These are phyloP conservation scores for Larimichthys polyactis DNA, from an alignment of 2,113 vertebrate species.

Conservation along the genomic window DNA sequence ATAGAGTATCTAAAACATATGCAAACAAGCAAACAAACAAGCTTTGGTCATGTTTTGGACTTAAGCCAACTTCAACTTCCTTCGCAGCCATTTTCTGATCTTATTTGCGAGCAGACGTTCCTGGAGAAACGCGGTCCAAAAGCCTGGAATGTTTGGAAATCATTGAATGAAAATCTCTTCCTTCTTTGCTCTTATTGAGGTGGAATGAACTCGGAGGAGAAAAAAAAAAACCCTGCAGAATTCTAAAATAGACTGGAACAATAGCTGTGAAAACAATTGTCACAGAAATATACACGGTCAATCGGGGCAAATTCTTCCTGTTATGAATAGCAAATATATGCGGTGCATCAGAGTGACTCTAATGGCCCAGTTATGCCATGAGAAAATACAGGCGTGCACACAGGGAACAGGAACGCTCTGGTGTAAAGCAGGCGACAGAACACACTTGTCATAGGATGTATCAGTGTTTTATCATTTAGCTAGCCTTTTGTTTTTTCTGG, in stretches of 20 bases:
- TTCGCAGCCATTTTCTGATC: neutral
- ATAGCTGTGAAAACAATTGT: slow-evolving; percentile 77
- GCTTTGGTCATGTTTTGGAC: neutral
- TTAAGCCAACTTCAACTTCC: neutral
- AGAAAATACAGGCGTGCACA: slow-evolving; percentile 53
- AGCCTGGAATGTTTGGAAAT: slow-evolving; percentile 54
- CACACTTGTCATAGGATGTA: neutral
- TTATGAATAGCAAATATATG: slow-evolving; percentile 78
- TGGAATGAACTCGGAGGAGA: slow-evolving; percentile 62
- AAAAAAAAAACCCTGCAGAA: slow-evolving; percentile 52
- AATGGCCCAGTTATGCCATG: slow-evolving; percentile 74
- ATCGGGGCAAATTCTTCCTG: slow-evolving; percentile 70
- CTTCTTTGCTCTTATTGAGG: slow-evolving; percentile 55
- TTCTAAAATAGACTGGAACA: slow-evolving; percentile 74
- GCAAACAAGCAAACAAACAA: neutral
- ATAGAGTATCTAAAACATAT: neutral
- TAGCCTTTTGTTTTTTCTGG: neutral
- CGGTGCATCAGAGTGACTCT: slow-evolving; percentile 68
- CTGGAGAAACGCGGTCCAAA: slow-evolving; percentile 12
- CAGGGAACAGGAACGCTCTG: slow-evolving; percentile 3
- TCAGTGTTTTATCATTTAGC: neutral
- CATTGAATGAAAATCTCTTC: slow-evolving; percentile 41
- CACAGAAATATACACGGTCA: slow-evolving; percentile 66
- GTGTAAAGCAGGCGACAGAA: slow-evolving; percentile 15
- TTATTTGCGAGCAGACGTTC: neutral